These are phyloP conservation scores for Cotesia vestalis DNA, from an alignment of 1,140 invertebrate species.

Conservation along the genomic window DNA sequence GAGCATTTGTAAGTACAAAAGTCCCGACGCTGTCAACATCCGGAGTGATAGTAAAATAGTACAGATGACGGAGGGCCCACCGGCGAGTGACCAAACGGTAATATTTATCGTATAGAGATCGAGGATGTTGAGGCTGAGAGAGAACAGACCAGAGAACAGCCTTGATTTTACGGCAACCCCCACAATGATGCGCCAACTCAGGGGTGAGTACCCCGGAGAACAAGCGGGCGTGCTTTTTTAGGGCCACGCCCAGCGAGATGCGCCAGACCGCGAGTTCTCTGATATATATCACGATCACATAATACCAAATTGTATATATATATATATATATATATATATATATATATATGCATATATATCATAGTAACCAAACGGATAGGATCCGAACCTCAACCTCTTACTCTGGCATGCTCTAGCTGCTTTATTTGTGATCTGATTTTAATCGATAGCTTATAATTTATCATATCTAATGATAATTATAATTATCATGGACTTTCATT, in stretches of 20 bases:
- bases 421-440: too few relatives aligned
- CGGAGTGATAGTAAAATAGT: constrained; percentile 10
- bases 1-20: not conserved
- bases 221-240: constrained; percentile 34
- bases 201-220: constrained; percentile 30
- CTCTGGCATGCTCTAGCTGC: too few relatives aligned
- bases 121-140: not conserved
- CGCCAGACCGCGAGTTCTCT: not conserved
- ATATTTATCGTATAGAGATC: not conserved
- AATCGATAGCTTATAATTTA: too few relatives aligned
- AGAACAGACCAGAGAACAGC: not conserved
- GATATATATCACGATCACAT: too few relatives aligned
- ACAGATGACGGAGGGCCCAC: not conserved
- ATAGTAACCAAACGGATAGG: too few relatives aligned
- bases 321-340: too few relatives aligned
- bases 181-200: not conserved
- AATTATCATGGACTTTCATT: too few relatives aligned
- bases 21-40: not conserved
- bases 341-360: too few relatives aligned
- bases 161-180: not conserved
- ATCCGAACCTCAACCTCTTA: too few relatives aligned
- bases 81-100: constrained; percentile 8
- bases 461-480: too few relatives aligned
- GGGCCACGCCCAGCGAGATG: constrained; percentile 35
- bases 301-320: too few relatives aligned